These are phyloP conservation scores for Nasonia giraulti DNA, from an alignment of 1,140 invertebrate genomes.

Conservation along the genomic window DNA sequence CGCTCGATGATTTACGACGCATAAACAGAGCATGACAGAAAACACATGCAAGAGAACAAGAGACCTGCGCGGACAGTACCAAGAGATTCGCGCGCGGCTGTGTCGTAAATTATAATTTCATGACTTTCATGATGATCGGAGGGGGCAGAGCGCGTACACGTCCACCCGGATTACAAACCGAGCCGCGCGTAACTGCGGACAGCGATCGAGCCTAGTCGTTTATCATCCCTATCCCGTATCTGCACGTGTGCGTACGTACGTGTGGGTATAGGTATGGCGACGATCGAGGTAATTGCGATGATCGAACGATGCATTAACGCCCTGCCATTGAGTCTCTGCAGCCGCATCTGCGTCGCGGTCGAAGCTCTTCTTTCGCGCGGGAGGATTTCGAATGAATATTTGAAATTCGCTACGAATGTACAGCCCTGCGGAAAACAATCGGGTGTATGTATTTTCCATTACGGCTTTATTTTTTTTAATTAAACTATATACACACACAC, in stretches of 20 bases:
- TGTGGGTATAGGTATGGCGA: neutral
- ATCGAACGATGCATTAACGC: conserved; percentile 14
- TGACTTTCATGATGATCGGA: conserved; percentile 43
- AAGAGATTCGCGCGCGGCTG: neutral
- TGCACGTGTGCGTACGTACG: neutral
- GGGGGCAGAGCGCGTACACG: neutral
- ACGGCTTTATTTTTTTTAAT: neutral
- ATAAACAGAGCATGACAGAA: neutral
- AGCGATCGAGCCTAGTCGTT: conserved; percentile 16
- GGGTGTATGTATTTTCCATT: neutral
- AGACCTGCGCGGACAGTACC: neutral
- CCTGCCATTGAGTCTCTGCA: neutral
- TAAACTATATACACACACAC: neutral
- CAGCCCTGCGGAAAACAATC: too few species aligned
- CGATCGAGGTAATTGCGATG: neutral
- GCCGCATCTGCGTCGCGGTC: too few species aligned
- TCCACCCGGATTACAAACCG: conserved; percentile 5
- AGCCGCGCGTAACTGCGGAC: conserved; percentile 8
- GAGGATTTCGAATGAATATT: too few species aligned
- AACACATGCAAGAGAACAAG: neutral
- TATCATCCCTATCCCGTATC: neutral
- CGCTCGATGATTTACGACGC: neutral
- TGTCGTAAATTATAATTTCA: conserved; percentile 58
- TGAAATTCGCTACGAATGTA: too few species aligned
- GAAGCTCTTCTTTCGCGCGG: too few species aligned